Evolutionary conservation across 1,140 invertebrate genomes (phyloP), one percentile per base, ranked within the genome.

Genomic region (Sogatella furcifera): DNA sequence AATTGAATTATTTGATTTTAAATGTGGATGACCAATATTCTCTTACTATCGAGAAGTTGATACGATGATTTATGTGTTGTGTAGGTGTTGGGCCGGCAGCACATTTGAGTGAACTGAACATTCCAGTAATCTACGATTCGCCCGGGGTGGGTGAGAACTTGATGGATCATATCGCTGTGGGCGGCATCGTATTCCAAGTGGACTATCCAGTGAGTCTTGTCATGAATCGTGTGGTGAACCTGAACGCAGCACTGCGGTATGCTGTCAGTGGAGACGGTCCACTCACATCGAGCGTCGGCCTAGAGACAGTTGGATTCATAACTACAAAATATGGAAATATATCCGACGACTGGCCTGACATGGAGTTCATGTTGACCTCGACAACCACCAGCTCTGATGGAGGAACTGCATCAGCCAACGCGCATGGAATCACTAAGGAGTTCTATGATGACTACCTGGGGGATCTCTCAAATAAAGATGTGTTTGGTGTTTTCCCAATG

Each of bases 351-450:
- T 93, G 89, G 88, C 90, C 90, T 0, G 91, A 95, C 67, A 92
- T 93, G 57, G 88, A 92, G 64, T 92, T 93, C 68, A 92, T 90
- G 85, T 74, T 92, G 69, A 85, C 88, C 0, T 86, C 88, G n/a
- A 81, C 85, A 0, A 88, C 86, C 0, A 86, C 85, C 0, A 83
- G 78, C 52, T 89, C 88, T 0, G 89, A 92, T 64, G 85, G 85
- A n/a, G 87, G 67, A 0, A 67, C 66, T 6, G 63, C 86, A 60
- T 83, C 86, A 0, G 88, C 87, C 66, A 81, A 76, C 43, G 88
- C 89, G 0, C 89, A 92, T 65, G 86, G 90, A 0, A 71, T 92
- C 0, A 84, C 81, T 0, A 83, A 90, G 57, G 84, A 88, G 43
- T 90, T 89, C 68, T 90, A 89, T 67, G 79, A 89, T 54, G 81